Conservation (phyloP, 2,888 invertebrate genomes). For the Melieria crassipennis region DNA sequence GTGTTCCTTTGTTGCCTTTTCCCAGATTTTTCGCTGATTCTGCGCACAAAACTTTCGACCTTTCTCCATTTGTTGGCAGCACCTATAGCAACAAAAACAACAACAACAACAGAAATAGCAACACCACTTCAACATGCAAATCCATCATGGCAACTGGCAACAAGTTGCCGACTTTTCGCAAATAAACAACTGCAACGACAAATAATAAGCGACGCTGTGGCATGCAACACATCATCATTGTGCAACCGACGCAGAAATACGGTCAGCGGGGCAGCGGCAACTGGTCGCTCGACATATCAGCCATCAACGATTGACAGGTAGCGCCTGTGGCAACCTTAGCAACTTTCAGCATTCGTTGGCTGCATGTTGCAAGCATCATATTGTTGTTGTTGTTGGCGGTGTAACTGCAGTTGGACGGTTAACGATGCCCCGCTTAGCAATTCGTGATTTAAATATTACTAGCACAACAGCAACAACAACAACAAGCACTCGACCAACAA, state of each 20-base stretch:
- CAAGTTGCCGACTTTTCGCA: slow-evolving; percentile 18
- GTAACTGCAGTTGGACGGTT: neutral
- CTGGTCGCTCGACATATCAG: slow-evolving; percentile 23
- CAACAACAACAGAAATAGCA: too few species aligned
- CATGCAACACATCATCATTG: slow-evolving; percentile 2
- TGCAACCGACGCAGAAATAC: too few species aligned
- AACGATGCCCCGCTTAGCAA: slow-evolving; percentile 20
- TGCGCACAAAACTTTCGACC: too few species aligned
- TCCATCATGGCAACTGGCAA: slow-evolving; percentile 19
- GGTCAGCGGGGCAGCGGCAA: neutral
- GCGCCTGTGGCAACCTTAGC: slow-evolving; percentile 26
- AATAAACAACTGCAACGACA: neutral
- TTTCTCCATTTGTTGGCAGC: too few species aligned
- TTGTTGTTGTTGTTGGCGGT: slow-evolving; percentile 6
- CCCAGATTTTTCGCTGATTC: too few species aligned
- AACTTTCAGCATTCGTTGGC: neutral
- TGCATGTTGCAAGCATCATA: too few species aligned
- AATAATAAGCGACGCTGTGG: slow-evolving; percentile 17
- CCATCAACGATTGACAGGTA: slow-evolving; percentile 29
- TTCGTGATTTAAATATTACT: slow-evolving; percentile 26
- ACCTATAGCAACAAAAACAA: too few species aligned
- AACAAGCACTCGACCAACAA: neutral
- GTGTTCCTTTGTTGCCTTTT: too few species aligned
- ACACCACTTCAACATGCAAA: slow-evolving; percentile 9
- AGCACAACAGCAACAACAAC: neutral